phyloP scores from a whole-genome alignment of 2,113 vertebrate genomes.

The Furnarius figulus region DNA sequence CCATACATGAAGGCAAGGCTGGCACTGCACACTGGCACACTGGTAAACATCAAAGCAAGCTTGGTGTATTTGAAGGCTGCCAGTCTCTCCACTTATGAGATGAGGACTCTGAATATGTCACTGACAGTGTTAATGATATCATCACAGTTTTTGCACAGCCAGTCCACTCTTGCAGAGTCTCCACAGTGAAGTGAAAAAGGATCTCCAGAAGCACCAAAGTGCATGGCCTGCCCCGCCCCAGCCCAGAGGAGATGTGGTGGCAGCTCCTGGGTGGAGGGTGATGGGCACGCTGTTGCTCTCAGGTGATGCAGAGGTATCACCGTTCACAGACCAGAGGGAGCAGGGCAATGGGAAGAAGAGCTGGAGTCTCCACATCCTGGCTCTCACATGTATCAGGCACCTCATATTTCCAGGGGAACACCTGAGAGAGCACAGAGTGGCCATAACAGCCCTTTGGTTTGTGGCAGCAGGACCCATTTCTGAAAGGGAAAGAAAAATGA shows the following conservation, averaged over 20 bases:
- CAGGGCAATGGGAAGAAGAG: accelerated
- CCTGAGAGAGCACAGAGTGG: neutral
- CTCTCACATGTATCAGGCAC: accelerated
- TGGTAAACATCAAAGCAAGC: neutral
- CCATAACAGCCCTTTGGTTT: neutral
- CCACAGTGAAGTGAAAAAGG: accelerated
- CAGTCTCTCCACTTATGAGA: neutral
- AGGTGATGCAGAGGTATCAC: neutral
- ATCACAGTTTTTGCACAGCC: neutral
- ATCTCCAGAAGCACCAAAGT: accelerated
- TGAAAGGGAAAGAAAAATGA: neutral
- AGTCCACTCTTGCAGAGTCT: neutral
- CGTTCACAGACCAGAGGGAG: neutral
- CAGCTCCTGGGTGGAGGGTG: no score
- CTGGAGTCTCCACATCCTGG: neutral
- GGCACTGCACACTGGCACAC: neutral
- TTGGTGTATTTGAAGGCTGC: neutral
- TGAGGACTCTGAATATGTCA: neutral
- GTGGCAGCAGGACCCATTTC: neutral
- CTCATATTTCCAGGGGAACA: neutral
- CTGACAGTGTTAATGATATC: accelerated
- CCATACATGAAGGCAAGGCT: neutral
- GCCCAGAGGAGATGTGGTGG: accelerated
- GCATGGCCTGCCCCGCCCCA: accelerated
- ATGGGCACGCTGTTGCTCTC: neutral